phyloP scores from a whole-genome alignment of 1,140 invertebrate genomes.

The Orius insidiosus region DNA sequence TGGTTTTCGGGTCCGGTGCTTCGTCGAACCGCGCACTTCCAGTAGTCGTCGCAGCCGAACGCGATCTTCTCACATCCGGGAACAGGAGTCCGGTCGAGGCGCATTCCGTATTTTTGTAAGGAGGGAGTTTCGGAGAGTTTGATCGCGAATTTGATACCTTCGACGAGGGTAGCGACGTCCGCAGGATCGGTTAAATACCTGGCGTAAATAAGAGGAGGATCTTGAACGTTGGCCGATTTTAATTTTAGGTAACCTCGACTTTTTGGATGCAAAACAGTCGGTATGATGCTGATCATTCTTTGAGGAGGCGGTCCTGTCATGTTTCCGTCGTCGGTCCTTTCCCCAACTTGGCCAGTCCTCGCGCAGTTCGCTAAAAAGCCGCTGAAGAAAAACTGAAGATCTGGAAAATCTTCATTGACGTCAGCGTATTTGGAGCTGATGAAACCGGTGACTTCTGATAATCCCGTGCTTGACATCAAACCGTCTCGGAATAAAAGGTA shows the following conservation, averaged over 20 bases:
- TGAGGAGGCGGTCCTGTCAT: constrained; percentile 22
- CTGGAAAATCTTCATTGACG: constrained; percentile 54
- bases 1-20: constrained; percentile 69
- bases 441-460: constrained; percentile 67
- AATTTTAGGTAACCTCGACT: constrained; percentile 60
- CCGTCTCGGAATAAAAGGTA: constrained; percentile 68
- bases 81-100: constrained; percentile 47
- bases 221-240: constrained; percentile 53
- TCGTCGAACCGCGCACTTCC: constrained; percentile 57
- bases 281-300: constrained; percentile 41
- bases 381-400: constrained; percentile 71
- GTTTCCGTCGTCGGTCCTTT: constrained; percentile 30
- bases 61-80: constrained; percentile 50
- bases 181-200: constrained; percentile 62
- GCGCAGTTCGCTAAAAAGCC: constrained; percentile 67
- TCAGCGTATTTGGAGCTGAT: constrained; percentile 56
- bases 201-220: constrained; percentile 65
- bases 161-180: constrained; percentile 52
- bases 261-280: constrained; percentile 56
- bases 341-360: constrained; percentile 62
- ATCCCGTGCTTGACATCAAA: constrained; percentile 65
- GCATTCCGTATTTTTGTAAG: constrained; percentile 49
- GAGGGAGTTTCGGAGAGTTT: constrained; percentile 45
- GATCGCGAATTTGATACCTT: constrained; percentile 55
- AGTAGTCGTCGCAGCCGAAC: constrained; percentile 60